These are phyloP conservation scores for Plebejus argus DNA, from an alignment of 2,888 invertebrate species.

Conservation along the genomic window DNA sequence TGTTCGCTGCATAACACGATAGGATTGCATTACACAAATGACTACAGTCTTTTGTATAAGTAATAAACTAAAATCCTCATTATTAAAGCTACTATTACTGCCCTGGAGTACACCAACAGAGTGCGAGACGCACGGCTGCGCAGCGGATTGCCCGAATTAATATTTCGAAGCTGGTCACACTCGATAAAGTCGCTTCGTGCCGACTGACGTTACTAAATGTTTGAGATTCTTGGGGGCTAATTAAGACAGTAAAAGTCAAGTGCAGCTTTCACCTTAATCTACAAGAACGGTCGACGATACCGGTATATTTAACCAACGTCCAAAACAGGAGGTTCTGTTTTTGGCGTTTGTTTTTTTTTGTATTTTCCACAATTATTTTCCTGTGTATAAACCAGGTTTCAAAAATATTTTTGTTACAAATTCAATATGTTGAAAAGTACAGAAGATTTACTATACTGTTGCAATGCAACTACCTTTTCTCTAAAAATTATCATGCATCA, in stretches of 20 bases:
- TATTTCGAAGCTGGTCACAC: conserved; percentile 55
- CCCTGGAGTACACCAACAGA: neutral
- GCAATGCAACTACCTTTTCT: neutral
- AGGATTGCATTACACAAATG: no score
- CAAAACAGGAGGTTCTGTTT: no score
- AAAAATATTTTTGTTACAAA: no score
- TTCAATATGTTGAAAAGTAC: neutral
- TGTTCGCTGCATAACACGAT: no score
- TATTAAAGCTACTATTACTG: neutral
- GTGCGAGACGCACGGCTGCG: conserved; percentile 14
- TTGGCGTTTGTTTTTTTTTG: no score
- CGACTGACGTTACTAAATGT: conserved; percentile 36
- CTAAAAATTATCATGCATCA: neutral
- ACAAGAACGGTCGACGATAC: neutral
- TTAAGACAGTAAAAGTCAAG: conserved; percentile 23
- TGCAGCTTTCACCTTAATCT: conserved; percentile 12
- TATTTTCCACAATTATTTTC: no score
- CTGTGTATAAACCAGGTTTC: no score
- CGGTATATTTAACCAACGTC: neutral
- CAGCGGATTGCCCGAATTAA: conserved; percentile 21
- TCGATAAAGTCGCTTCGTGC: conserved; percentile 77
- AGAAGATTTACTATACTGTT: neutral
- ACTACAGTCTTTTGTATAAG: neutral
- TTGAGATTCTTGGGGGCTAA: conserved; percentile 14
- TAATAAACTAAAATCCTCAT: neutral